Percentiles rank a stretch among this genome's conserved stretches.
These are phyloP conservation scores for Imbricaverruca yamaguchii DNA, from an alignment of 2,888 invertebrate genomes.

Conservation along the genomic window DNA sequence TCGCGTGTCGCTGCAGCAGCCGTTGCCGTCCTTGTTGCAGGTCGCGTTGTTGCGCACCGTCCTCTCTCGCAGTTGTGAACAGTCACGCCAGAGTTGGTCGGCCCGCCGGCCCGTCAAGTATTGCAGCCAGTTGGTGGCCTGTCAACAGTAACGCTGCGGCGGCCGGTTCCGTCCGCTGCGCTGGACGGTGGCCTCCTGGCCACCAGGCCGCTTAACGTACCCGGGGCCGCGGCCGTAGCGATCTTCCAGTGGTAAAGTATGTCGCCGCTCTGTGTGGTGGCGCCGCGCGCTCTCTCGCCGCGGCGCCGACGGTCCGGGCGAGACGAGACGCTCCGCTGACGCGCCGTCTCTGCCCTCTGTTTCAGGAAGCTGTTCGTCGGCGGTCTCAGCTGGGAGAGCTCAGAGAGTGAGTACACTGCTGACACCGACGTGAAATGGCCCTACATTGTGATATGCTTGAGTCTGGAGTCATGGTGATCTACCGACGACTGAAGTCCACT, in stretches of 20 bases:
- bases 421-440: too few relatives aligned
- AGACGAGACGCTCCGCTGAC: background rate
- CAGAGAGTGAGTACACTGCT: slow-evolving; percentile 49
- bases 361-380: slow-evolving; percentile 98
- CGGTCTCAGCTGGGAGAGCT: slow-evolving; percentile 95
- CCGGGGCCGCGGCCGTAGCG: background rate
- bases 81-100: too few relatives aligned
- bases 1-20: background rate
- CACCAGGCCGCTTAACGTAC: background rate
- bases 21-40: background rate
- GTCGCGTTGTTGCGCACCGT: background rate
- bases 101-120: background rate
- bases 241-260: background rate
- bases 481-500: too few relatives aligned
- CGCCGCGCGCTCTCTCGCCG: background rate
- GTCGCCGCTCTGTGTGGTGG: background rate
- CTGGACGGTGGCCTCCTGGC: background rate
- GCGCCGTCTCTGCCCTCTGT: slow-evolving; percentile 20
- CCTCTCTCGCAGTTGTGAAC: too few relatives aligned
- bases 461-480: too few relatives aligned
- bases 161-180: background rate
- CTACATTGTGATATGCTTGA: too few relatives aligned
- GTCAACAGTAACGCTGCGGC: background rate
- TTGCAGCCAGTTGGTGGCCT: background rate
- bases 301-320: background rate